Evolutionary conservation across 2,888 invertebrate species (phyloP).

Genomic region (Dichetophora obliterata): DNA sequence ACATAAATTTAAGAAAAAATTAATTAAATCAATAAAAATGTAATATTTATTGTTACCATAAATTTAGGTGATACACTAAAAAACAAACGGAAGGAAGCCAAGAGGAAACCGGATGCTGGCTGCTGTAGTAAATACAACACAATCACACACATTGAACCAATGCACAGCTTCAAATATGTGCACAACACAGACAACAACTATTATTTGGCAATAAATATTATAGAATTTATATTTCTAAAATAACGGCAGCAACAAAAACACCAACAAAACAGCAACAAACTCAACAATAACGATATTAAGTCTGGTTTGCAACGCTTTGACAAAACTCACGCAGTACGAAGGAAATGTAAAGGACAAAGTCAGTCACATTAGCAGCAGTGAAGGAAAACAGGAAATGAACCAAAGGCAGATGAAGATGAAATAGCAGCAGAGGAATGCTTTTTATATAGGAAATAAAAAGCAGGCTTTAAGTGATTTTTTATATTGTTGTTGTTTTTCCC

Average conservation of each 20-base stretch:
- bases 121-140: conserved; percentile 3
- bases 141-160: too few species aligned
- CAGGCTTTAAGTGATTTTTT: neutral
- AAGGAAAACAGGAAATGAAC: neutral
- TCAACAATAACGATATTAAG: conserved; percentile 2
- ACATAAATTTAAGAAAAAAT: conserved; percentile 36
- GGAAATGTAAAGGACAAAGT: neutral
- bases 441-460: neutral
- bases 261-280: neutral
- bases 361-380: neutral
- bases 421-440: neutral
- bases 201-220: conserved; percentile 37
- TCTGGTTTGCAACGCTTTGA: conserved; percentile 7
- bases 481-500: neutral
- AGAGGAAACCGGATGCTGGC: conserved; percentile 15
- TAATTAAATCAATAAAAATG: conserved; percentile 43
- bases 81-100: conserved; percentile 3
- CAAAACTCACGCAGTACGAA: neutral
- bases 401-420: neutral
- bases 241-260: conserved; percentile 15
- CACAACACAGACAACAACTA: conserved; percentile 13
- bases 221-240: conserved; percentile 31
- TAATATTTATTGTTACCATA: conserved; percentile 40
- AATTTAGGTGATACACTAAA: conserved; percentile 12
- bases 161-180: neutral